Percentiles rank a stretch among this genome's conserved stretches.
Evolutionary conservation across 2,888 invertebrate species (phyloP).

Genomic region (Odontothrips loti): DNA sequence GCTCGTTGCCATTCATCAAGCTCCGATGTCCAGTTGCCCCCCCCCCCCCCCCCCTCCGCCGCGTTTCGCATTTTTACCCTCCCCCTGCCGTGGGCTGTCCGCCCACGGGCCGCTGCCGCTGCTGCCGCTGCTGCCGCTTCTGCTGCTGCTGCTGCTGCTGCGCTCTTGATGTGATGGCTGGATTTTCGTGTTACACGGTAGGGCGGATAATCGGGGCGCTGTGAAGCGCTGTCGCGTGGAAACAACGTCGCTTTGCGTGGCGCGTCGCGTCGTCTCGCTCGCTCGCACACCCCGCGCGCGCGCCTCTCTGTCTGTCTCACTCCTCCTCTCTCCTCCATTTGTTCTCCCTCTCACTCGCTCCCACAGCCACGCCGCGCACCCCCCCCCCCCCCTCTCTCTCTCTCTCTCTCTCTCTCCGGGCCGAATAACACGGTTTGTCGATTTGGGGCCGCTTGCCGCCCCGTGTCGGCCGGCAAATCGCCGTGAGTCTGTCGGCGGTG

Average conservation of each 20-base stretch:
- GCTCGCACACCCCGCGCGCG: no score
- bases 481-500: not conserved
- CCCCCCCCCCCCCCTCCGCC: not conserved
- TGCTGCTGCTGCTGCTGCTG: no score
- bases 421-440: slow-evolving; percentile 20
- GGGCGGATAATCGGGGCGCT: slow-evolving; percentile 6
- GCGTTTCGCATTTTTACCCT: not conserved
- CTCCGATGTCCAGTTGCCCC: slow-evolving; percentile 1
- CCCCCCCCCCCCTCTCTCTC: not conserved
- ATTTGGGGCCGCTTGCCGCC: not conserved
- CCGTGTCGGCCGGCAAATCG: not conserved
- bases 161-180: not conserved
- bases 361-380: not conserved
- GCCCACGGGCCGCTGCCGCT: not conserved
- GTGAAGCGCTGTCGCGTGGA: not conserved
- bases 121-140: no score
- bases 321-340: no score
- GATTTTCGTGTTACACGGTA: slow-evolving; percentile 14
- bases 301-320: no score
- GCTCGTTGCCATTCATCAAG: slow-evolving; percentile 16
- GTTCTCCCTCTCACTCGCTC: not conserved
- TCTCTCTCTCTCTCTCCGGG: not conserved
- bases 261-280: not conserved
- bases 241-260: not conserved
- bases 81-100: not conserved